Percentiles rank a stretch among this genome's conserved stretches.
These are phyloP conservation scores for Ploceus nigricollis DNA, from an alignment of 2,113 vertebrate genomes.

Conservation along the genomic window DNA sequence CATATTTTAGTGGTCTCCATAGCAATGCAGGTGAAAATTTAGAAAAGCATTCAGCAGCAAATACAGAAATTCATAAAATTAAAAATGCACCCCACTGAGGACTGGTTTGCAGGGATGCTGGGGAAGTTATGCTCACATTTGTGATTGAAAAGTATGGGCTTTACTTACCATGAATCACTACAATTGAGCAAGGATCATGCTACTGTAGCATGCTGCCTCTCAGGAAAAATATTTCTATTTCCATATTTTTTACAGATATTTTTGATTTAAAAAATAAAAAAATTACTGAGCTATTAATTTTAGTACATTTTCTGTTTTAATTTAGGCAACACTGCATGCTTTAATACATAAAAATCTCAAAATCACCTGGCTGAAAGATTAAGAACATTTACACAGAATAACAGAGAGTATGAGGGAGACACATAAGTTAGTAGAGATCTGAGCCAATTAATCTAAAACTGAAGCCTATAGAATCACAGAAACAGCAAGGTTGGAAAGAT, in stretches of 20 bases:
- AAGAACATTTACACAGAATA: neutral
- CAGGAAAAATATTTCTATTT: neutral
- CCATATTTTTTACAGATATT: neutral
- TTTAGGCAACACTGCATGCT: neutral
- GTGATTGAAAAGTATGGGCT: neutral
- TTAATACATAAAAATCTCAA: neutral
- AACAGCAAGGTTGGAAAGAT: neutral
- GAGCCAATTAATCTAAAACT: neutral
- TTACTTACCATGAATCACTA: neutral
- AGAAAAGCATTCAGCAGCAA: neutral
- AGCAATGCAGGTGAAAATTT: neutral
- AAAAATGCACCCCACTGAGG: neutral
- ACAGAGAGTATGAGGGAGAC: neutral
- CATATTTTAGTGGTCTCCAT: neutral
- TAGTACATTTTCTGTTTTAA: neutral
- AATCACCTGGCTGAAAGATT: neutral
- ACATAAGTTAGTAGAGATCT: neutral
- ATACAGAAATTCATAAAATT: neutral
- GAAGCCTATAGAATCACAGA: neutral
- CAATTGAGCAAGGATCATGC: neutral
- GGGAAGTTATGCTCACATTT: neutral
- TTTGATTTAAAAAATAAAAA: neutral
- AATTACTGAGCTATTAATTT: neutral
- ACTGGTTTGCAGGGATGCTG: neutral
- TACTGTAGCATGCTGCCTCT: neutral